Evolutionary conservation across 2,113 vertebrate species (phyloP).

Genomic region (Chiloscyllium plagiosum): DNA sequence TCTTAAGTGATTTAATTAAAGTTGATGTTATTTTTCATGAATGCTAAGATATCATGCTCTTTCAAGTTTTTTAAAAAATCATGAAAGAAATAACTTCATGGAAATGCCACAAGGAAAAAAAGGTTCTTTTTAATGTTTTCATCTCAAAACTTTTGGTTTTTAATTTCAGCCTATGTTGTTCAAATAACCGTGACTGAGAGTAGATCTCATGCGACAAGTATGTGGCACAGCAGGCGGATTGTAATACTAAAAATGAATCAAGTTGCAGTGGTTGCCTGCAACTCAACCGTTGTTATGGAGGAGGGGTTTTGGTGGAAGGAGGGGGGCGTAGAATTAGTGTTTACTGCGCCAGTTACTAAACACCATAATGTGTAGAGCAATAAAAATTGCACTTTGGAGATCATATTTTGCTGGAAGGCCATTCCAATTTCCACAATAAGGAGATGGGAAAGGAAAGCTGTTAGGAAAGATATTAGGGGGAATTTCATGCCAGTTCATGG

Average conservation of each 20-base stretch:
- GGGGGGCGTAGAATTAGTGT: background rate
- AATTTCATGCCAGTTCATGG: background rate
- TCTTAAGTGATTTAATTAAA: background rate
- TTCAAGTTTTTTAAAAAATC: background rate
- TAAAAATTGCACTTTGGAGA: background rate
- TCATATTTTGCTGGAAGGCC: background rate
- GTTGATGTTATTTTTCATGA: background rate
- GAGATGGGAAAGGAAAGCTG: background rate
- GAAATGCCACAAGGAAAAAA: background rate
- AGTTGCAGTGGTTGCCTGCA: background rate
- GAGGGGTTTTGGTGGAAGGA: background rate
- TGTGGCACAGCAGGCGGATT: background rate
- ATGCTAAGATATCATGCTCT: background rate
- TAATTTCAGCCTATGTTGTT: conserved; percentile 11
- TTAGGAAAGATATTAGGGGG: background rate
- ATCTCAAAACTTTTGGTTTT: background rate
- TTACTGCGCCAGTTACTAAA: background rate
- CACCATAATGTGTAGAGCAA: background rate
- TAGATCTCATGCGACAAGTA: conserved; percentile 27
- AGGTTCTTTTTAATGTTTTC: background rate
- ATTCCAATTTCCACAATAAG: background rate
- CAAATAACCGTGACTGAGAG: conserved; percentile 22
- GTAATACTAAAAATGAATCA: conserved; percentile 34
- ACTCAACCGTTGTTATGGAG: background rate
- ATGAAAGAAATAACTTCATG: background rate